Evolutionary conservation across 2,888 invertebrate genomes (phyloP).

Genomic region (Caenorhabditis parvicauda): DNA sequence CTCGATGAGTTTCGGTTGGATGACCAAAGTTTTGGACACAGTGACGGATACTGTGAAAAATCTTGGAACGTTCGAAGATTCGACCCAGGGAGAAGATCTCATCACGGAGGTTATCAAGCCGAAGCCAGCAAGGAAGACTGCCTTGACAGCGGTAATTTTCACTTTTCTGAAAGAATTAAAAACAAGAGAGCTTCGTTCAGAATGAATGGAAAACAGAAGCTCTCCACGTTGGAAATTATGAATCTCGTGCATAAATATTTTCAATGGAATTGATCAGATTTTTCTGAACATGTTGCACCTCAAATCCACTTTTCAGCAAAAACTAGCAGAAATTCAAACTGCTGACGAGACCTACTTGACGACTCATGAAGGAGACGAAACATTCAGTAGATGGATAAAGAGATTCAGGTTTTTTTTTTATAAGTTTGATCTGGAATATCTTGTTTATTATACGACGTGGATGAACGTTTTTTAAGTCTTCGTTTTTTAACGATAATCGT

Average conservation of each 20-base stretch:
- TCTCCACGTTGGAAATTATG: no score
- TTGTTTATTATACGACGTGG: neutral
- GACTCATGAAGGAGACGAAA: slow-evolving; percentile 30
- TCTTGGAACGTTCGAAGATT: slow-evolving; percentile 52
- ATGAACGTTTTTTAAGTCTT: slow-evolving; percentile 24
- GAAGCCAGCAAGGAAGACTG: slow-evolving; percentile 36
- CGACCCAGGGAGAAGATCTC: slow-evolving; percentile 50
- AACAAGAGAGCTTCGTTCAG: no score
- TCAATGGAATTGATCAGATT: no score
- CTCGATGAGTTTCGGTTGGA: slow-evolving; percentile 46
- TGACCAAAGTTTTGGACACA: slow-evolving; percentile 34
- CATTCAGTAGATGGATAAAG: slow-evolving; percentile 16
- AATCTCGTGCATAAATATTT: no score
- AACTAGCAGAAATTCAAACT: slow-evolving; percentile 44
- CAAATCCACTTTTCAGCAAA: no score
- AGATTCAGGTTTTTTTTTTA: slow-evolving; percentile 15
- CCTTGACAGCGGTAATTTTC: slow-evolving; percentile 9
- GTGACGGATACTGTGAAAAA: slow-evolving; percentile 51
- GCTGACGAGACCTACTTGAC: slow-evolving; percentile 39
- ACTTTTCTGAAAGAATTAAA: neutral
- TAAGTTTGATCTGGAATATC: neutral
- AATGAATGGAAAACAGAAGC: no score
- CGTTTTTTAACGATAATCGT: slow-evolving; percentile 32
- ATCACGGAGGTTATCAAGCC: slow-evolving; percentile 49
- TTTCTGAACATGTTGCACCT: no score